Conservation (phyloP, 2,113 vertebrate species). For the Bettongia penicillata region DNA sequence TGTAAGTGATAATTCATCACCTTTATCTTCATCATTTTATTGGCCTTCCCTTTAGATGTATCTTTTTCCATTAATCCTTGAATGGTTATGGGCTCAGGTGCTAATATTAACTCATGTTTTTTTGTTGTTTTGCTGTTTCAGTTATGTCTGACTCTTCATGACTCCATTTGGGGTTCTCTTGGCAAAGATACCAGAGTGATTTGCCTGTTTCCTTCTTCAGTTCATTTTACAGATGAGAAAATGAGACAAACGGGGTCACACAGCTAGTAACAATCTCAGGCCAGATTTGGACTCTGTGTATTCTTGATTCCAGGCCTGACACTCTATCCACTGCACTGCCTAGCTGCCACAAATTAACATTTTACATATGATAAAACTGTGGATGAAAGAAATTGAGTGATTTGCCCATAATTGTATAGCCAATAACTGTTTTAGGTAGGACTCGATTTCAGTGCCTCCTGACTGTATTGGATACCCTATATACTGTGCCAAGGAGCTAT, state of each 20-base stretch:
- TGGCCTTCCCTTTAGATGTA: no score
- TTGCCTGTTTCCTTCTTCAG: not conserved
- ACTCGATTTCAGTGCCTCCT: not conserved
- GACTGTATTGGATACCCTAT: not conserved
- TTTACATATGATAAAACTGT: no score
- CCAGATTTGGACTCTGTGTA: not conserved
- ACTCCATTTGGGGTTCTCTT: not conserved
- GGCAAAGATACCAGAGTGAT: not conserved
- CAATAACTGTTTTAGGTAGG: not conserved
- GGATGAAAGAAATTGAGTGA: no score
- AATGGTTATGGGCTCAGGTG: no score
- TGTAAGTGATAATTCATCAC: no score
- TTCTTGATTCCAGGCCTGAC: not conserved
- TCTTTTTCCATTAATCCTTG: no score
- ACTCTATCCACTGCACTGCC: not conserved
- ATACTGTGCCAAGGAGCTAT: not conserved
- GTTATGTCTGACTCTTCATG: not conserved
- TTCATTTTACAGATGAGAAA: not conserved
- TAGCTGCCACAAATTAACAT: not conserved
- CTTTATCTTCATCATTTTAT: no score
- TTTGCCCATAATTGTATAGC: not conserved
- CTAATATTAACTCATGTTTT: no score
- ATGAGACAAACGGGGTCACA: not conserved
- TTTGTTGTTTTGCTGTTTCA: not conserved
- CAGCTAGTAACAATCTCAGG: not conserved